Percentiles rank a stretch among this genome's conserved stretches.
phyloP scores from a whole-genome alignment of 2,888 invertebrate species.

The Cryptus viduatorius region DNA sequence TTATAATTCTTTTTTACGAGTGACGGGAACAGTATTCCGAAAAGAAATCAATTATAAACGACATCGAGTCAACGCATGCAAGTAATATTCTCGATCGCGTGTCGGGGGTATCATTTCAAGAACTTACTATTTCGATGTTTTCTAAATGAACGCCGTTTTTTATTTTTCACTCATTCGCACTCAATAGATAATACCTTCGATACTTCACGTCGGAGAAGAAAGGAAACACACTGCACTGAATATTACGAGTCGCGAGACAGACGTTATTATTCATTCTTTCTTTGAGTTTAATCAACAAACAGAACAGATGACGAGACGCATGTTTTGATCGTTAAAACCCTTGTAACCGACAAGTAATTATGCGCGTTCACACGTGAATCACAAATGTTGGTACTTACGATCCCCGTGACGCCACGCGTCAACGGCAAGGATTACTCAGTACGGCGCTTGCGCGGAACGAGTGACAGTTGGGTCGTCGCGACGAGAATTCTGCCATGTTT shows the following conservation, averaged over 20 bases:
- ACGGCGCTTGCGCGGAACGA: no score
- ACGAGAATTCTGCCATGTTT: no score
- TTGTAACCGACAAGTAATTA: neutral
- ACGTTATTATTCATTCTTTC: no score
- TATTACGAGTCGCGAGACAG: neutral
- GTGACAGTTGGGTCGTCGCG: no score
- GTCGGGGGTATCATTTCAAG: neutral
- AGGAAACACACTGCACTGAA: neutral
- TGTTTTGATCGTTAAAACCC: neutral
- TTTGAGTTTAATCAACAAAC: no score
- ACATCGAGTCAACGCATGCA: conserved; percentile 10
- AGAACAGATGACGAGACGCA: neutral
- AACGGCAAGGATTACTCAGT: neutral
- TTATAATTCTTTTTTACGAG: neutral
- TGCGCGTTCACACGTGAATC: neutral
- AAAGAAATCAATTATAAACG: conserved; percentile 9
- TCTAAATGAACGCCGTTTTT: neutral
- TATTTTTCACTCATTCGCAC: neutral
- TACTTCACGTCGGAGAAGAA: neutral
- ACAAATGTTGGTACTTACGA: neutral
- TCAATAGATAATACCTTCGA: neutral
- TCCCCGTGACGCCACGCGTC: neutral
- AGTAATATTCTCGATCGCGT: neutral
- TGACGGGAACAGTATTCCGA: neutral
- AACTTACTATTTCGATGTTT: conserved; percentile 11